Evolutionary conservation across 92 coral and sea anemone genomes (phyloP), one percentile per base, ranked within the genome.

Genomic region (Heliopora coerulea): DNA sequence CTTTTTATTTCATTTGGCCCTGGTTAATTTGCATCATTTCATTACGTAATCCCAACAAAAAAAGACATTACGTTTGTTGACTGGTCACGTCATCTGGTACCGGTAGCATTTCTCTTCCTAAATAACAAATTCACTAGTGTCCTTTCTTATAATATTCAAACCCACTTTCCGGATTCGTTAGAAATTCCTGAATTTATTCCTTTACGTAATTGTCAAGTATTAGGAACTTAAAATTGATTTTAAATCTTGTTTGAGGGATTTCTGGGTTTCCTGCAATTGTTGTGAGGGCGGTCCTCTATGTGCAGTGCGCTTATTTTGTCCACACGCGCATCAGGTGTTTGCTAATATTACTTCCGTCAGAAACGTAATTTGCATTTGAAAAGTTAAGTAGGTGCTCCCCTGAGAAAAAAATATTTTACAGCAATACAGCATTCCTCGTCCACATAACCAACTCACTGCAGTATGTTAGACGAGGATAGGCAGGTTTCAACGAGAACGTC

Each of bases 321-420:
- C 63, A 17, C 8, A 8, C 54, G 77, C 77, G 77, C 77, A 70
- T 70, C 77, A 70, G 77, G 62, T 54, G 77, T 50, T 70, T 32
- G 24, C 49, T 7, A 30, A 17, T 31, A 12, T 21, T 29, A 28
- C 54, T 70, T 58, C 77, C 60, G 77, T 29, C 29, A 3, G 17
- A 23, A 14, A 14, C 3, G 3, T 56, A 29, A 56, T 56, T 56
- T 56, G 30, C 61, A 56, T 56, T 52, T 8, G 49, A 28, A 50
- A 8, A 37, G 14, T 29, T 44, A 39, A 21, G 19, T 19, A n/a
- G 61, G 61, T 27, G 77, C 77, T 70, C 24, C 77, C 77, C 77
- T 34, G 77, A 70, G 77, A 56, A 41, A n/a, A n/a, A 17, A 56
- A 56, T 44, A 35, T 44, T 44, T n/a, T 24, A n/a, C n/a, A 20